Evolutionary conservation across 2,113 vertebrate species (phyloP).

Genomic region (Tragelaphus scriptus): DNA sequence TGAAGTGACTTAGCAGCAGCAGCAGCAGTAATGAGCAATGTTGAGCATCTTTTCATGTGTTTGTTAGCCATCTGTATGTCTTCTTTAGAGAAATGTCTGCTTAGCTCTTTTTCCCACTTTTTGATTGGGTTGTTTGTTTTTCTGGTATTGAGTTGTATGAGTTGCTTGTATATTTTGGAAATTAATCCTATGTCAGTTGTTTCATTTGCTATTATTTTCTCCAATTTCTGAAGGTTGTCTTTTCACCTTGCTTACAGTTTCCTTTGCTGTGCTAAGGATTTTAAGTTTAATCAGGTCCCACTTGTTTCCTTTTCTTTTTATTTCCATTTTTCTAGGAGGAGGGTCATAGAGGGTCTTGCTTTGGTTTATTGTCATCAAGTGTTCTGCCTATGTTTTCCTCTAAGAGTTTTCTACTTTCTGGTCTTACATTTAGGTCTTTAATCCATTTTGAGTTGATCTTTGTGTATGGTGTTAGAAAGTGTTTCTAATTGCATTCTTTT

Average conservation of each 20-base stretch:
- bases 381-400: not conserved
- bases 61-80: not conserved
- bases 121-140: not conserved
- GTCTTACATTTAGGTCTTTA: not conserved
- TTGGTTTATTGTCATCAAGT: not conserved
- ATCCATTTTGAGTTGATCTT: not conserved
- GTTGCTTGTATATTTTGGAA: not conserved
- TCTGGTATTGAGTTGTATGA: not conserved
- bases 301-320: not conserved
- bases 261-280: not conserved
- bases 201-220: not conserved
- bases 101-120: not conserved
- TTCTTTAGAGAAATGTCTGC: not conserved
- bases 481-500: not conserved
- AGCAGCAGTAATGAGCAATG: not conserved
- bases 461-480: not conserved
- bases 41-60: not conserved
- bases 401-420: not conserved
- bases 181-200: not conserved
- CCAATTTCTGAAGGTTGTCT: not conserved
- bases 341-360: not conserved
- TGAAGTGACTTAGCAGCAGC: no score
- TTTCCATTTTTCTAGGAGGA: accelerated
- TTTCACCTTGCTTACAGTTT: not conserved
- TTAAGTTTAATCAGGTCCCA: not conserved